Evolutionary conservation across 2,113 vertebrate genomes (phyloP), one percentile per base, ranked within the genome.

Genomic region (Ageneiosus marmoratus): DNA sequence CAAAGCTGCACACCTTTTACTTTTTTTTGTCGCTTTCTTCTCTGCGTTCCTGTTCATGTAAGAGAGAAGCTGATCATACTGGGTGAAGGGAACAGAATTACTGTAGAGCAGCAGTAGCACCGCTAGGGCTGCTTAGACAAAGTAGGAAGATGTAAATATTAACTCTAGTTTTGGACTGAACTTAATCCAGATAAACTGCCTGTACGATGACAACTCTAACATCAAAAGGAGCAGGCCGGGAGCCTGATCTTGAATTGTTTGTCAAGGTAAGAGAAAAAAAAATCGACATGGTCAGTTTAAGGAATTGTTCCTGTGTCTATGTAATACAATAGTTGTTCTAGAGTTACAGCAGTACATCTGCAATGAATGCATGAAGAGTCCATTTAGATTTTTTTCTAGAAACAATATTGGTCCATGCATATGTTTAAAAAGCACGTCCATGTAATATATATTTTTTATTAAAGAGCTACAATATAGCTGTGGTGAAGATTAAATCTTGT

Each of bases 211-310:
- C 88, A 70, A 93, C 94, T 86, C 88, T 88, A 73, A 91, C 92
- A 90, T 93, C 95, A 73, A 95, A 96, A 65, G 94, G 94, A 88
- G 94, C 96, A 83, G 95, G 96, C 89, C 95, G 95, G 83, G 96
- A 98, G 82, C 97, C 98, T 72, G 96, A 99, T 82, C 98, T 99
- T 44, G 98, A 99, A 91, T 95, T 99, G 89, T 99, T 99, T 91
- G 98, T 99, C 72, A 99, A 99, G 98, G 98, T 99, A 96, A 95
- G 97, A 77, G n/a, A 55, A 62, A 84, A 4, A 79, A 48, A 8
- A n/a, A n/a, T n/a, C 22, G 51, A 5, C 22, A 53, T 5, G 74
- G 77, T 46, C 51, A 76, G 51, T n/a, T n/a, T 72, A 81, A 62
- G 77, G 32, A 62, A 75, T 12, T 48, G 41, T 9, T 70, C 46